Percentiles rank a stretch among this genome's conserved stretches.
Evolutionary conservation across 1,140 invertebrate species (phyloP).

Genomic region (Batillaria attramentaria): DNA sequence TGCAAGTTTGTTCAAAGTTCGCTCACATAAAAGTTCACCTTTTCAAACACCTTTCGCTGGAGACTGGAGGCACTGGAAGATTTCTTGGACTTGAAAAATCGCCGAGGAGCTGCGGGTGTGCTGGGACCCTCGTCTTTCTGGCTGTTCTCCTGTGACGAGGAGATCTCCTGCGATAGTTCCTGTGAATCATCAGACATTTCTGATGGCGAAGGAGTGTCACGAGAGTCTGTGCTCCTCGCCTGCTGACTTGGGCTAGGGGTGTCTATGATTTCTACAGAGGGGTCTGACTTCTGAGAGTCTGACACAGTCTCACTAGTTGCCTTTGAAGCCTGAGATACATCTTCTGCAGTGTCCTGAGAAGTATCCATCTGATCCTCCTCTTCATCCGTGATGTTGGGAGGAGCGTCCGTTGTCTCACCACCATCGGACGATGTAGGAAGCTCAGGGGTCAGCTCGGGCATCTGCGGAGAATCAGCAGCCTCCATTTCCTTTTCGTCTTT

Average conservation of each 20-base stretch:
- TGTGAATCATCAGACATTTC: slow-evolving; percentile 48
- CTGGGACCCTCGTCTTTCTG: slow-evolving; percentile 36
- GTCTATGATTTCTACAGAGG: slow-evolving; percentile 23
- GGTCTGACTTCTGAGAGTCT: not conserved
- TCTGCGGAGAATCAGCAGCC: slow-evolving; percentile 8
- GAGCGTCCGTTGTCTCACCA: not conserved
- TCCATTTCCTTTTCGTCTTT: slow-evolving; percentile 27
- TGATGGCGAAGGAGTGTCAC: slow-evolving; percentile 26
- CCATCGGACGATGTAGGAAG: not conserved
- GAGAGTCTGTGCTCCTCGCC: slow-evolving; percentile 29
- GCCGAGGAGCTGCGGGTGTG: slow-evolving; percentile 27
- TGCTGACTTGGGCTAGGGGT: slow-evolving; percentile 3
- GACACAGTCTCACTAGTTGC: not conserved
- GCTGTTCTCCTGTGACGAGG: slow-evolving; percentile 38
- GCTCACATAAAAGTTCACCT: slow-evolving; percentile 42
- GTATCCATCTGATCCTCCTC: not conserved
- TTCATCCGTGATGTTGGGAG: slow-evolving; percentile 25
- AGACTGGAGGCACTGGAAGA: slow-evolving; percentile 37
- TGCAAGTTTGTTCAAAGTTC: not conserved
- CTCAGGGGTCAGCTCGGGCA: slow-evolving; percentile 21
- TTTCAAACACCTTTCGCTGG: slow-evolving; percentile 46
- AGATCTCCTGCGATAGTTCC: slow-evolving; percentile 40
- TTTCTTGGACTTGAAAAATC: slow-evolving; percentile 60
- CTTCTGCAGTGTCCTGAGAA: not conserved
- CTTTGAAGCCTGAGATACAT: slow-evolving; percentile 15